These are phyloP conservation scores for Tarsius wallacei DNA, from an alignment of 2,797 vertebrate genomes.

Conservation along the genomic window DNA sequence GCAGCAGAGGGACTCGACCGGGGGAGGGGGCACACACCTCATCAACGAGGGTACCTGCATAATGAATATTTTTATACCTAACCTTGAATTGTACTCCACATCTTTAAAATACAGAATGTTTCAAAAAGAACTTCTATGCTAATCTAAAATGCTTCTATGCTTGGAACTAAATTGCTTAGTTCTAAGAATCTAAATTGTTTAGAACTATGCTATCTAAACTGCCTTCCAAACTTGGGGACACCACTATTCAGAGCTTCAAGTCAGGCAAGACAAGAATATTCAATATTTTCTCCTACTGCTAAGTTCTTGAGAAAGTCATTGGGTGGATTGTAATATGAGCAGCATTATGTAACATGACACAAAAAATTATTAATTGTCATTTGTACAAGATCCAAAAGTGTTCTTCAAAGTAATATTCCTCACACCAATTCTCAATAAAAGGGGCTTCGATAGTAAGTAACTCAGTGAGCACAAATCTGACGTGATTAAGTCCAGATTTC, in stretches of 20 bases:
- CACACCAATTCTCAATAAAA: background rate
- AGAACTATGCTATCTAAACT: background rate
- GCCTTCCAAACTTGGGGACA: background rate
- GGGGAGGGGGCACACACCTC: too few species aligned
- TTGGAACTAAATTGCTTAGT: too few species aligned
- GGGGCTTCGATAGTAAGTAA: background rate
- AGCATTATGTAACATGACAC: background rate
- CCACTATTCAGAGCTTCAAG: background rate
- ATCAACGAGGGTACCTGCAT: too few species aligned
- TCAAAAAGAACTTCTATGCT: too few species aligned
- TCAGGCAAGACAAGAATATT: background rate
- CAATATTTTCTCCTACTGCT: background rate
- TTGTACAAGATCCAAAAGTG: background rate
- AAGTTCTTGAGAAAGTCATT: slow-evolving; percentile 10
- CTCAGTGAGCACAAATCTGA: background rate
- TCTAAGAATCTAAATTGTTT: background rate
- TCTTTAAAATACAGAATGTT: too few species aligned
- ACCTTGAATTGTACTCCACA: too few species aligned
- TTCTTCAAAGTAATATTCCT: slow-evolving; percentile 31
- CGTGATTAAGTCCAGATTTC: background rate
- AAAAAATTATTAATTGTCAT: background rate
- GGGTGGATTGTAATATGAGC: background rate
- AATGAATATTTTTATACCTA: too few species aligned
- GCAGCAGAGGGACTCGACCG: too few species aligned
- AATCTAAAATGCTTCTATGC: too few species aligned